Evolutionary conservation across 2,888 invertebrate species (phyloP), one percentile per base, ranked within the genome.

Genomic region (Pachliopta kotzebuea): DNA sequence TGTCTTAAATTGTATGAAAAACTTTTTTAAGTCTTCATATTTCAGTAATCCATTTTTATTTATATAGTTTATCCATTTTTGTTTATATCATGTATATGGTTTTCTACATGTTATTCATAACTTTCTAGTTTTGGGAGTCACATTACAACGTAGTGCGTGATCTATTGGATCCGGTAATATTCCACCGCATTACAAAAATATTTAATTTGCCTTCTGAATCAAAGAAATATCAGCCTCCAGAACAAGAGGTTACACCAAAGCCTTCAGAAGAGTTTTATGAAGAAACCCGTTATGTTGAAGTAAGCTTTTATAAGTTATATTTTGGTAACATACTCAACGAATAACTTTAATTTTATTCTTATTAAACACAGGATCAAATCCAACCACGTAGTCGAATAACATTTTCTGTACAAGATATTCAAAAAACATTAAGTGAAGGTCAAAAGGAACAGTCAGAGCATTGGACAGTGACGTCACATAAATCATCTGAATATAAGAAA

Each of bases 41-140:
- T 2, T 37, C 37, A 37, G 37, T 37, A 14, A 37, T 11, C 14
- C 37, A 37, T 37, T 9, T 29, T 0, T 37, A 4, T 37, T 37
- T 37, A 4, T 37, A 37, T 14, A n/a, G n/a, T n/a, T n/a, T 37
- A 37, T 11, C 14, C 37, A 37, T 37, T 9, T 29, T 0, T 37
- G 11, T 37, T 37, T 37, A 4, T 37, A 37, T 14, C 11, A 14
- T 37, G 14, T 37, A 4, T 31, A 11, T 37, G 14, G 9, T 42
- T 45, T 45, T 45, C n/a, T 45, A 49, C 26, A 52, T 21, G 1
- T 52, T 49, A 49, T 20, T n/a, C n/a, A n/a, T 8, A 14, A 3
- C 42, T 49, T 67, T 69, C 49, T 70, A 90, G 90, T 91, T 91
- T 67, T 91, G 90, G 90, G 85, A 89, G 45, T 74, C 87, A 0